Evolutionary conservation across 2,888 invertebrate genomes (phyloP).

Genomic region (Cactoblastis cactorum): DNA sequence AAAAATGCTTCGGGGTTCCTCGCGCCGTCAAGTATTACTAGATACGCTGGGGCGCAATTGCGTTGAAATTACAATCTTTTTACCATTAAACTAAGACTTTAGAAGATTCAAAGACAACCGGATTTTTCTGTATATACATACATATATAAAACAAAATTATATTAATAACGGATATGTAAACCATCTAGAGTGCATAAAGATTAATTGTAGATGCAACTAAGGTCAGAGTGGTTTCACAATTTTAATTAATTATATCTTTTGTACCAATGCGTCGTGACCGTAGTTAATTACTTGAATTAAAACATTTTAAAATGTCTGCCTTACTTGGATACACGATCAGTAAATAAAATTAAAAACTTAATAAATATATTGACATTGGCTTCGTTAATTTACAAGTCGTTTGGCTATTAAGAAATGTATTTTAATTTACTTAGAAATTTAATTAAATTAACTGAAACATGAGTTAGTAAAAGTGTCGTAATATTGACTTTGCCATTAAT

Average conservation of each 20-base stretch:
- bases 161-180: not conserved
- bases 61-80: no score
- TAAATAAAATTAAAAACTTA: not conserved
- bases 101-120: no score
- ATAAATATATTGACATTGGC: not conserved
- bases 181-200: not conserved
- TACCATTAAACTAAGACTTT: no score
- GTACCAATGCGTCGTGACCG: not conserved
- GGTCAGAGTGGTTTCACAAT: slow-evolving; percentile 7
- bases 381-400: not conserved
- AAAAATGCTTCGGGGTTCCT: no score
- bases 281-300: slow-evolving; percentile 2
- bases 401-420: not conserved
- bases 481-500: no score
- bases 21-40: no score
- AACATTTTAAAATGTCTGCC: slow-evolving; percentile 2
- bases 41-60: no score
- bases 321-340: slow-evolving; percentile 2
- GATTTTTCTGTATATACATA: no score
- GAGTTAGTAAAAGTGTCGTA: no score
- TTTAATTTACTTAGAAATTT: not conserved
- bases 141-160: not conserved
- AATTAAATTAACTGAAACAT: no score
- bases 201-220: slow-evolving; percentile 2
- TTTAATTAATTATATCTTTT: slow-evolving; percentile 11